Evolutionary conservation across 2,113 vertebrate genomes (phyloP), one percentile per base, ranked within the genome.

Genomic region (Toxotes chatareus): DNA sequence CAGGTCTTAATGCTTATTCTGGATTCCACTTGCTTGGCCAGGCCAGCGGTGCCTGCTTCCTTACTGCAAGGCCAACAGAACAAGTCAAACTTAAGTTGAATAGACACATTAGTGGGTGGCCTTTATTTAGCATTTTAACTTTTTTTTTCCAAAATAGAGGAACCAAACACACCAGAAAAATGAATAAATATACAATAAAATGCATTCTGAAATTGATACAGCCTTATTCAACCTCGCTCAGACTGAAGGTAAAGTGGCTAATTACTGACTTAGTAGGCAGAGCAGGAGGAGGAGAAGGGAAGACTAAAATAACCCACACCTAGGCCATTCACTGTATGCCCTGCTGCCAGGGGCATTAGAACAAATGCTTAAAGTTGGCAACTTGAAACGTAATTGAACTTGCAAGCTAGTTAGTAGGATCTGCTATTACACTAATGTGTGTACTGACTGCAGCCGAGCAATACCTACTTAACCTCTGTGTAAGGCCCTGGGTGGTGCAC

Each of bases 1-100:
- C 87, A 92, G 84, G 81, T 89, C 82, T 87, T 90, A 93, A 86
- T 88, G 76, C 84, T 73, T 88, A 80, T 83, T 92, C 84, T 88
- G 81, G 83, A 86, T 65, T 89, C 65, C 21, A 69, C 64, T 79
- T 73, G 68, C 59, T 51, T 77, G 69, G 49, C 64, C 42, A 81
- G 42, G 44, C 61, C 1, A 70, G 16, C 47, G 64, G 40, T 64
- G 46, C 21, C 66, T 40, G 40, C 61, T 56, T 75, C 65, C 63
- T 27, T 74, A 57, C 46, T 69, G 23, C n/a, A 76, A 53, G 64
- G 34, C 69, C 46, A 76, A 46, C 16, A 19, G 17, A 49, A 75
- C 56, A 55, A 60, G 40, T 60, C 32, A 66, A 65, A 64, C n/a
- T 27, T 3, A 23, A 31, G n/a, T 31, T 51, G 0, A 5, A 49